Base-by-base conservation (phyloP, 2,113 vertebrate genomes). In the Corythornis cristatus region DNA sequence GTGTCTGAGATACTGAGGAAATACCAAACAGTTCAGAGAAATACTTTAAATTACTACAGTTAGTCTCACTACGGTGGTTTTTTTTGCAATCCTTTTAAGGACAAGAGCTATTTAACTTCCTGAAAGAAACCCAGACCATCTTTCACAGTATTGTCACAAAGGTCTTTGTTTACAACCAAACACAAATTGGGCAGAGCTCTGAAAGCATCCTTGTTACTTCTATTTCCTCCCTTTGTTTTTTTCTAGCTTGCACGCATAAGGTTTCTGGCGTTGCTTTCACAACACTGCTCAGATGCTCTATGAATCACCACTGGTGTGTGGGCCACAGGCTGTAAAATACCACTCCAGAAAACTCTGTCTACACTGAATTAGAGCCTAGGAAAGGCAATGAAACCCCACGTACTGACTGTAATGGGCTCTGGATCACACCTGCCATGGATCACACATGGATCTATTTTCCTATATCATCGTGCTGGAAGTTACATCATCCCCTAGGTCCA, bases 251-350 rank as follows among this genome's bases (percentile, higher is more conserved):
- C 72, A 54, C 2, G 11, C 92, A 89, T 71, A 82, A 89, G 64
- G 88, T 74, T 96, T 76, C 93, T 94, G 93, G 88, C 92, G 74
- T 82, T 62, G 75, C 23, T 85, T 83, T 86, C 88, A 88, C 79
- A 86, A 74, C 82, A 62, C 25, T 26, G 83, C 90, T 96, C 88
- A 95, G 93, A 95, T 80, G 79, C 80, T 88, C 85, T 85, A 17
- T 96, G 93, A 96, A 94, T 95, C 95, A 94, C 93, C 70, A 57
- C 73, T 54, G 67, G 3, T 89, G 84, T 89, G 92, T 83, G 78
- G 88, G 93, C 72, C 78, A 54, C 64, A 13, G 68, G 54, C 93
- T 80, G 93, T 73, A 83, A 86, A 89, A 89, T 0, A 88, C 50
- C 46, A 50, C 90, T 71, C 60, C 88, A 88, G 82, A 85, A 61